A percentile compares a stretch with the other conserved stretches of the same genome.
Conservation (phyloP, 2,113 vertebrate species). For the Lipotes vexillifer region DNA sequence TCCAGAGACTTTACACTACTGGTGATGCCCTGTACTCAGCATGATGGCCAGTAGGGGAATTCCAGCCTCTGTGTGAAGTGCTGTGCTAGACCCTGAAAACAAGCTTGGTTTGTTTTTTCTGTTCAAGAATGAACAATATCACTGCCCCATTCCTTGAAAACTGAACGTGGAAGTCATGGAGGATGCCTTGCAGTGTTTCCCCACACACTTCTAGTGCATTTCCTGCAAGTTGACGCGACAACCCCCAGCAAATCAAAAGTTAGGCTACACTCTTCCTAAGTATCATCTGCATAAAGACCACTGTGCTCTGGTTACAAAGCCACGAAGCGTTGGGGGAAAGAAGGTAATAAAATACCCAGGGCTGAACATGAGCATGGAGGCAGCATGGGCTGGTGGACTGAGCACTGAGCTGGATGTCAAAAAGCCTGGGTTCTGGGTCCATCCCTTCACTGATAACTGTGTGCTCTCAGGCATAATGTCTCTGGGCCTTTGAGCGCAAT, state of each 20-base stretch:
- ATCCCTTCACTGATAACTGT: not conserved
- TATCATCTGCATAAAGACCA: not conserved
- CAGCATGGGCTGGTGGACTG: no score
- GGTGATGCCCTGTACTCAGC: not conserved
- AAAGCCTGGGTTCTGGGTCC: not conserved
- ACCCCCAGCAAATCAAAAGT: constrained; percentile 19
- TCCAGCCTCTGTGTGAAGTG: not conserved
- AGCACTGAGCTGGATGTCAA: not conserved
- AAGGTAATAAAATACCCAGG: not conserved
- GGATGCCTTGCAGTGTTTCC: not conserved
- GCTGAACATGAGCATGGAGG: not conserved
- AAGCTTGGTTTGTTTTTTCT: not conserved
- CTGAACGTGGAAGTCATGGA: not conserved
- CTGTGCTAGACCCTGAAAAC: not conserved
- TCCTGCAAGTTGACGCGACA: not conserved
- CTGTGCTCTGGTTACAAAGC: not conserved
- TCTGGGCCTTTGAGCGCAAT: not conserved
- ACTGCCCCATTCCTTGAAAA: not conserved
- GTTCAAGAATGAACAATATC: not conserved
- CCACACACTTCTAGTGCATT: not conserved
- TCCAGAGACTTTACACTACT: not conserved
- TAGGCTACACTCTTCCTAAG: constrained; percentile 26
- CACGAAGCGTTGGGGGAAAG: not conserved
- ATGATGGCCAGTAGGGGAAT: no score
- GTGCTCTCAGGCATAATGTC: not conserved